These are phyloP conservation scores for Syngnathus scovelli DNA, from an alignment of 2,113 vertebrate genomes.

Conservation along the genomic window DNA sequence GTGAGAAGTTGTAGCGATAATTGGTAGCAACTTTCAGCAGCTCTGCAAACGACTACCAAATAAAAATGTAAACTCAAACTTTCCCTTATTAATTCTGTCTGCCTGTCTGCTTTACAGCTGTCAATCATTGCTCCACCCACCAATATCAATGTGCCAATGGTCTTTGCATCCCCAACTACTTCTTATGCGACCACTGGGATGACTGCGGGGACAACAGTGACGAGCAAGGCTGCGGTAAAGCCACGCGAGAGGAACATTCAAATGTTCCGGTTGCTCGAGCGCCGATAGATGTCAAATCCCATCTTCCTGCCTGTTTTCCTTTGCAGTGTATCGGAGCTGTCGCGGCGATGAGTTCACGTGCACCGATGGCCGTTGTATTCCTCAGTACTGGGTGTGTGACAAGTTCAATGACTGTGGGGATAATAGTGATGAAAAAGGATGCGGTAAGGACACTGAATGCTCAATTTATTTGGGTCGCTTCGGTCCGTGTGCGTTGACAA, in stretches of 20 bases:
- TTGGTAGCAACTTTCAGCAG: neutral
- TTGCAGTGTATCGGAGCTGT: conserved; percentile 62
- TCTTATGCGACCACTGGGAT: conserved; percentile 69
- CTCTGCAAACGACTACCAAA: neutral
- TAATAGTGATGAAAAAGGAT: conserved; percentile 69
- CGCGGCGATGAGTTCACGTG: conserved; percentile 63
- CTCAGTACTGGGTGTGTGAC: conserved; percentile 71
- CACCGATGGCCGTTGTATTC: conserved; percentile 64
- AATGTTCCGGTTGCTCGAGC: neutral
- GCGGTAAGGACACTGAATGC: conserved; percentile 56
- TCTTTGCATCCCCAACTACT: conserved; percentile 53
- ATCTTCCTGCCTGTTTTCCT: neutral
- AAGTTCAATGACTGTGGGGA: conserved; percentile 71
- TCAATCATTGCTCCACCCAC: conserved; percentile 52
- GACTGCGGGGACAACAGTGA: conserved; percentile 72
- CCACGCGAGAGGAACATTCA: neutral
- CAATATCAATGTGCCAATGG: conserved; percentile 66
- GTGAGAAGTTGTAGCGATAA: neutral
- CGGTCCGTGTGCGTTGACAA: neutral
- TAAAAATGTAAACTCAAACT: too few species aligned
- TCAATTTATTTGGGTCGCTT: too few species aligned
- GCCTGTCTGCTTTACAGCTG: conserved; percentile 29
- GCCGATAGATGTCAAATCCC: neutral
- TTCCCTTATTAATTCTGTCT: neutral
- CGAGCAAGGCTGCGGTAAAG: conserved; percentile 66